A percentile compares a stretch with the other conserved stretches of the same genome.
These are phyloP conservation scores for Drosophila miranda DNA, from an alignment of 1,140 invertebrate species.

Conservation along the genomic window DNA sequence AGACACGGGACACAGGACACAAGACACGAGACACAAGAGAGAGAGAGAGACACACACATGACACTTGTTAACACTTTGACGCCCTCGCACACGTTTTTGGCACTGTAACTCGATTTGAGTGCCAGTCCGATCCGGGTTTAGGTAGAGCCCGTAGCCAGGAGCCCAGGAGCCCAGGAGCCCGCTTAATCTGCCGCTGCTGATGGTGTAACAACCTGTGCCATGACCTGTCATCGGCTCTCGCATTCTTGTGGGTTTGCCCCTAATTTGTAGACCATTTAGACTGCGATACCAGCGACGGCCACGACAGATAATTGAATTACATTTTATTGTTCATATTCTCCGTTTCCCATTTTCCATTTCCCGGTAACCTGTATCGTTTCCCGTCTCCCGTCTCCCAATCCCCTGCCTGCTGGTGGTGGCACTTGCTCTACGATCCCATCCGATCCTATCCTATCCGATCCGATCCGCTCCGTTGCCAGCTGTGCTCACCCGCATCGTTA, in stretches of 20 bases:
- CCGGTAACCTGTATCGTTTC: constrained; percentile 23
- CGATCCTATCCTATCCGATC: constrained; percentile 7
- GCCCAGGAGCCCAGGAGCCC: constrained; percentile 32
- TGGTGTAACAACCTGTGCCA: constrained; percentile 1
- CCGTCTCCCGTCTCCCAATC: neutral
- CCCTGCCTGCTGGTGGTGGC: constrained; percentile 48
- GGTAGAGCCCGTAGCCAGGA: constrained; percentile 31
- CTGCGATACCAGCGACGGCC: constrained; percentile 13
- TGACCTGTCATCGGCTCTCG: constrained; percentile 63
- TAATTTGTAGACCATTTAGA: constrained; percentile 74
- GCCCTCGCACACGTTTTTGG: constrained; percentile 66
- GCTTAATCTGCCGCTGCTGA: constrained; percentile 34
- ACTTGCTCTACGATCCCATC: constrained; percentile 36
- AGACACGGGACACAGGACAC: neutral
- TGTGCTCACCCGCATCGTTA: constrained; percentile 76
- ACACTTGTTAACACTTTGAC: constrained; percentile 81
- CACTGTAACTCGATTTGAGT: constrained; percentile 73
- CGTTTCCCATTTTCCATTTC: constrained; percentile 37
- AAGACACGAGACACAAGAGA: neutral
- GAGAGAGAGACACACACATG: constrained; percentile 21
- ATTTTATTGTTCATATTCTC: constrained; percentile 64
- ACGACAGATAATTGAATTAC: constrained; percentile 74
- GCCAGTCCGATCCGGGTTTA: constrained; percentile 1
- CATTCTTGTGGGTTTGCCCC: constrained; percentile 69
- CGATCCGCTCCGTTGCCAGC: constrained; percentile 27